Base-by-base conservation (phyloP, 2,797 vertebrate species). In the Stomatorhinus walkeri region DNA sequence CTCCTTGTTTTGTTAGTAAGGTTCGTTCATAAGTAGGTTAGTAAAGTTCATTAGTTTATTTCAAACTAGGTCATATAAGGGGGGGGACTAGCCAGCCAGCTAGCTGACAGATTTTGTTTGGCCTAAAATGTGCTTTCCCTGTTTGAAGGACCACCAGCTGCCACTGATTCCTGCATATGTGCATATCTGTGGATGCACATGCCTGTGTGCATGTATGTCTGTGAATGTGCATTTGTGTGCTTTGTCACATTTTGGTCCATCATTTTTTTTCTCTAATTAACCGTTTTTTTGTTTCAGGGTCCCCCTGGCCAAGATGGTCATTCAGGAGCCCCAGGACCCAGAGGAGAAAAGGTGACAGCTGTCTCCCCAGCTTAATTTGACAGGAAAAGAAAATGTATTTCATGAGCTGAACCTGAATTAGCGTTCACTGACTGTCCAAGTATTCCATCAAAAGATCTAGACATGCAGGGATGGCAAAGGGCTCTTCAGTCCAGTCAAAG, bases 251-350 rank as follows among this genome's bases (percentile, higher is more conserved):
- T 68, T 32, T 68, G 9, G 3, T 12, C 22, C 22, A 24, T 10
- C 1, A 1, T 68, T 68, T 68, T 68, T 43, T 16, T 76, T 32
- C 32, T 40, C 32, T 32, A 72, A 76, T 40, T 19, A 79, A 79
- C 43, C 2, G 1, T 43, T 79, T 79, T 79, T 40, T 79, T 79
- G 36, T 76, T 91, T 4, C 40, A 99, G 98, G 98, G 98, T 19
- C 46, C 92, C 88, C 96, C 96, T 0, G 98, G 98, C 90, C 93
- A 89, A 90, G 96, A 96, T 0, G 98, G 98, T 1, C 79, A 84
- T 0, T 84, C 92, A 1, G 98, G 98, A 90, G 72, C 54, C 10
- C n/a, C 91, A 0, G 98, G 98, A 16, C 79, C 93, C 56, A 96
- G 93, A 90, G 98, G 98, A 95, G 95, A 95, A 68, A 95, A 81